These are phyloP conservation scores for Drosophila phalerata DNA, from an alignment of 2,888 invertebrate genomes.

Conservation along the genomic window DNA sequence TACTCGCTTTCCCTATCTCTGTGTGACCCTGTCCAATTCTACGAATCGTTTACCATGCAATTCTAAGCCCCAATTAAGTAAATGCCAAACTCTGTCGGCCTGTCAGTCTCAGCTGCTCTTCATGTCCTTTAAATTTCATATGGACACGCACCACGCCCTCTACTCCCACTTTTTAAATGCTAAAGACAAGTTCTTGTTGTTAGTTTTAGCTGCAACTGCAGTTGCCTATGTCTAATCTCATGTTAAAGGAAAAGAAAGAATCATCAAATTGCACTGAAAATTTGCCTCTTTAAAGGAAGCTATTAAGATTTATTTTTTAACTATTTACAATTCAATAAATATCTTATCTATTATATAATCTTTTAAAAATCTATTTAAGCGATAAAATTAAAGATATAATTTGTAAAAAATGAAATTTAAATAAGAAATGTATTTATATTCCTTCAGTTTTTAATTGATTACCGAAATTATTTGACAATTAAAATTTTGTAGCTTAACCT, in stretches of 20 bases:
- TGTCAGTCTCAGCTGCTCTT: constrained; percentile 10
- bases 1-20: constrained; percentile 1
- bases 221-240: not conserved
- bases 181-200: not conserved
- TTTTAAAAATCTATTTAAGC: no score
- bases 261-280: constrained; percentile 1
- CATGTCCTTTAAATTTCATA: constrained; percentile 28
- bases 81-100: constrained; percentile 45
- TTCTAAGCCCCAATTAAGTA: constrained; percentile 74
- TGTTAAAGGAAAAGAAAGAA: not conserved
- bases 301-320: not conserved
- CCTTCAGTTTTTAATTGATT: no score
- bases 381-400: not conserved
- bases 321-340: not conserved
- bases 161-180: constrained; percentile 3
- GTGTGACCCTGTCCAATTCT: not conserved
- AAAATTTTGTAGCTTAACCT: not conserved
- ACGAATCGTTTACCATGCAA: constrained; percentile 14
- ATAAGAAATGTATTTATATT: no score
- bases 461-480: not conserved
- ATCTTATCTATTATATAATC: not conserved
- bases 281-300: no score
- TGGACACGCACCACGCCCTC: constrained; percentile 7
- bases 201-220: constrained; percentile 25
- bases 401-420: not conserved